A percentile compares a stretch with the other conserved stretches of the same genome.
Conservation (phyloP, 2,888 invertebrate species). For the Diabrotica balteata region DNA sequence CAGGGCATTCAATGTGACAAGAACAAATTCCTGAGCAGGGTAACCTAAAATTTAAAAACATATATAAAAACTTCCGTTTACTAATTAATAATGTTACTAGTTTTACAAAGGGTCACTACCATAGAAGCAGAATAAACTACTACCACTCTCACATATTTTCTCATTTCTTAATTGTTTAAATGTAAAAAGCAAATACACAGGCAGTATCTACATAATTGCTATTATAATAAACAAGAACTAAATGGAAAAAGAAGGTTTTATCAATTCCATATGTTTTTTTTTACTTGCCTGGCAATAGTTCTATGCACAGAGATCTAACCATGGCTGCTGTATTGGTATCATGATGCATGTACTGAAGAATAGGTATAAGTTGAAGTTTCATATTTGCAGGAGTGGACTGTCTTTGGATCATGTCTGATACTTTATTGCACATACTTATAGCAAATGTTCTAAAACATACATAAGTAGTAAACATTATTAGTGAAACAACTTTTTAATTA, state of each 20-base stretch:
- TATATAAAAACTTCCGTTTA: too few species aligned
- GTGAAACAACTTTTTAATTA: too few species aligned
- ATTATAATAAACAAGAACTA: too few species aligned
- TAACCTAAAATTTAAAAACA: constrained; percentile 60
- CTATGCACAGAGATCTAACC: constrained; percentile 77
- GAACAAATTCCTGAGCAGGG: constrained; percentile 80
- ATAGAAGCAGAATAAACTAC: too few species aligned
- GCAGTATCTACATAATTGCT: too few species aligned
- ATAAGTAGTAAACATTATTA: too few species aligned
- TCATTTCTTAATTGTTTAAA: too few species aligned
- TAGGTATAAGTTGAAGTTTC: constrained; percentile 88
- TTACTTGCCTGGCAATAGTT: constrained; percentile 67
- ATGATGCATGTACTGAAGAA: constrained; percentile 93
- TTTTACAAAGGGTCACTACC: too few species aligned
- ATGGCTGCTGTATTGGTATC: constrained; percentile 68
- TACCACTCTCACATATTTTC: too few species aligned
- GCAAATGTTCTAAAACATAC: constrained; percentile 81
- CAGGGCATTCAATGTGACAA: constrained; percentile 84
- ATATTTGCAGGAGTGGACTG: constrained; percentile 91
- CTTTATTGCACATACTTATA: constrained; percentile 92
- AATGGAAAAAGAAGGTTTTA: too few species aligned
- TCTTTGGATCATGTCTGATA: constrained; percentile 94
- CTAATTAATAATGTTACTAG: too few species aligned
- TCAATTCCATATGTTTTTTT: not conserved
- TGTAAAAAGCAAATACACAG: too few species aligned